phyloP scores from a whole-genome alignment of 2,888 invertebrate genomes.

The Coleophora deauratella region DNA sequence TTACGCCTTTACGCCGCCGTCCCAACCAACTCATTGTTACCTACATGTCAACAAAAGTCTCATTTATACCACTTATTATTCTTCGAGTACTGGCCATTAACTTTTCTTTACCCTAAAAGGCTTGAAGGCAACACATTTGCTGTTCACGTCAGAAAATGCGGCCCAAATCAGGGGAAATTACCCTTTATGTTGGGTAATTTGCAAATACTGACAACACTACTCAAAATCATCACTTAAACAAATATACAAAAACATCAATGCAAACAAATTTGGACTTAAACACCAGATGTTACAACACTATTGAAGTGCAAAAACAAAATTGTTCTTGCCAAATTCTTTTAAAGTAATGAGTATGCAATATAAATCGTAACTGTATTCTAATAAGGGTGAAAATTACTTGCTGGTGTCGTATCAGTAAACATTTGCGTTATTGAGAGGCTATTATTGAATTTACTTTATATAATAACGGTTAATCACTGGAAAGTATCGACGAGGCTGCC shows the following conservation, averaged over 20 bases:
- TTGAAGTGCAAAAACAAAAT: conserved; percentile 4
- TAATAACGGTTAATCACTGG: conserved; percentile 72
- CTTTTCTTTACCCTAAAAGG: conserved; percentile 5
- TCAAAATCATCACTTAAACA: conserved; percentile 38
- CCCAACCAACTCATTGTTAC: not conserved
- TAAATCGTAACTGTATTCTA: too few species aligned
- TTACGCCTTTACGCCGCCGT: not conserved
- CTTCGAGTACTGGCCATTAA: conserved; percentile 43
- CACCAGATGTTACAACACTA: not conserved
- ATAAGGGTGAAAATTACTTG: conserved; percentile 26
- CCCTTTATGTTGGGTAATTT: conserved; percentile 58
- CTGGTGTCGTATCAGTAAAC: conserved; percentile 50
- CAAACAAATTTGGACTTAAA: conserved; percentile 5
- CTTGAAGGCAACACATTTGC: conserved; percentile 11
- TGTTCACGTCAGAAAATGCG: conserved; percentile 19
- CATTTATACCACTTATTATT: conserved; percentile 33
- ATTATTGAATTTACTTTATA: conserved; percentile 75
- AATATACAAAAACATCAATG: conserved; percentile 14
- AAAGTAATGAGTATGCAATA: too few species aligned
- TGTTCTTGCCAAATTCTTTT: conserved; percentile 16
- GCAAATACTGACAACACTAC: conserved; percentile 57
- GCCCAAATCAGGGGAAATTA: conserved; percentile 58
- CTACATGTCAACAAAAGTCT: conserved; percentile 12
- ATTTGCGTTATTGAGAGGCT: conserved; percentile 57
- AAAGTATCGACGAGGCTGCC: conserved; percentile 66